phyloP scores from a whole-genome alignment of 2,888 invertebrate species.

The Terebella lapidaria region DNA sequence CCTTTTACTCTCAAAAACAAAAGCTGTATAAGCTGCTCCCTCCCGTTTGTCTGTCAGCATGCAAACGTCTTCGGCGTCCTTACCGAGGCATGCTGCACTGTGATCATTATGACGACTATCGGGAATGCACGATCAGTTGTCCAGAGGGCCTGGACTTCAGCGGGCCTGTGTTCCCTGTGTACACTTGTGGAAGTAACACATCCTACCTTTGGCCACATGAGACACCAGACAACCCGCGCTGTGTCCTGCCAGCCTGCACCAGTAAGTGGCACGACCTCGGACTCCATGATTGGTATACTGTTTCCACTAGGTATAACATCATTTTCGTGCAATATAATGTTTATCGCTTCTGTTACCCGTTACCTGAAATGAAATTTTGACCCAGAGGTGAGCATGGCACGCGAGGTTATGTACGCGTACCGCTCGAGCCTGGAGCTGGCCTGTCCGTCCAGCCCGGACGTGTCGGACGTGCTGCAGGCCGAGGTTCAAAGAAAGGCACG shows the following conservation, averaged over 20 bases:
- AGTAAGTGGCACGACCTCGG: neutral
- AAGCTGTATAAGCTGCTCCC: neutral
- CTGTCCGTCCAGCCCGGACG: constrained; percentile 4
- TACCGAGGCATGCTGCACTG: constrained; percentile 39
- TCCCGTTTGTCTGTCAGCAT: constrained; percentile 12
- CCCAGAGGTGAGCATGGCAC: neutral
- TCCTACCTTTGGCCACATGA: constrained; percentile 24
- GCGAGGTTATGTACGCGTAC: constrained; percentile 11
- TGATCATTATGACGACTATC: constrained; percentile 26
- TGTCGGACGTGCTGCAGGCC: constrained; percentile 2
- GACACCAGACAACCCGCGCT: constrained; percentile 23
- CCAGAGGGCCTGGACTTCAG: constrained; percentile 23
- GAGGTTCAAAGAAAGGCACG: constrained; percentile 13
- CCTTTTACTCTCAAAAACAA: no score
- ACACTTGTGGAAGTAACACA: constrained; percentile 21
- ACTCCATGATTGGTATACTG: neutral
- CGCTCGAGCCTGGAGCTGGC: constrained; percentile 4
- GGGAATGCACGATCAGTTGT: constrained; percentile 30
- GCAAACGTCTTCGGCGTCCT: constrained; percentile 25
- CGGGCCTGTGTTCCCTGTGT: constrained; percentile 15
- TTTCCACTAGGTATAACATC: neutral
- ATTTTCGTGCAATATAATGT: no score
- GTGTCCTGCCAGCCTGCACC: constrained; percentile 21
- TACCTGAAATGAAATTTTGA: neutral
- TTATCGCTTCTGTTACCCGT: neutral